Percentiles rank a stretch among this genome's conserved stretches.
Conservation (phyloP, 2,113 vertebrate species). For the Toxotes chatareus region DNA sequence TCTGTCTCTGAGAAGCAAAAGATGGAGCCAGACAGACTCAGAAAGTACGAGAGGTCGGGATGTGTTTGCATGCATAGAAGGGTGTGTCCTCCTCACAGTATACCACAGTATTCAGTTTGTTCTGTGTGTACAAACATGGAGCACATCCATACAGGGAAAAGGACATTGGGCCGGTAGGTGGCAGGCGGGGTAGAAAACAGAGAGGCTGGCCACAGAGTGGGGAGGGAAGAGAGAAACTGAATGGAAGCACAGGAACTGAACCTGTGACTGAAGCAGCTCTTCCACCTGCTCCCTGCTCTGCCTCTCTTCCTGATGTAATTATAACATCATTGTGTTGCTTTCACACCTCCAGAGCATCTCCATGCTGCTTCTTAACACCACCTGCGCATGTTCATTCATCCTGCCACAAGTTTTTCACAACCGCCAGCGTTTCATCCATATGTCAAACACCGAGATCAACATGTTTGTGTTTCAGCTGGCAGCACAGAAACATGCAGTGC, state of each 20-base stretch:
- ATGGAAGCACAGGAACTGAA: conserved; percentile 4
- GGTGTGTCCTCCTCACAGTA: conserved; percentile 48
- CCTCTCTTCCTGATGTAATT: conserved; percentile 19
- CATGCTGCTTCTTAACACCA: background rate
- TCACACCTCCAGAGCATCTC: conserved; percentile 21
- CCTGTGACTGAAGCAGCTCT: background rate
- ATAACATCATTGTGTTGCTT: conserved; percentile 16
- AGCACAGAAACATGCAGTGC: conserved; percentile 42
- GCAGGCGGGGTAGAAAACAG: background rate
- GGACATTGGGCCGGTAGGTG: conserved; percentile 8
- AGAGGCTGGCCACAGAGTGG: background rate
- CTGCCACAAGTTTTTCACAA: conserved; percentile 29
- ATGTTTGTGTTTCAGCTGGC: conserved; percentile 26
- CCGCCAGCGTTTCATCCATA: conserved; percentile 4
- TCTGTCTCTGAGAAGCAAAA: conserved; percentile 24
- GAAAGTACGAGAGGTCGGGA: background rate
- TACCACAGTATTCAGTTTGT: conserved; percentile 7
- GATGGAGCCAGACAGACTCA: conserved; percentile 31
- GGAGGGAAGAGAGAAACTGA: conserved; percentile 29
- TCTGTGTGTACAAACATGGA: conserved; percentile 30
- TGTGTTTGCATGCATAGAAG: conserved; percentile 53
- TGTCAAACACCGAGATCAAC: conserved; percentile 30
- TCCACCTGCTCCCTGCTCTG: conserved; percentile 48
- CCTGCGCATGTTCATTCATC: conserved; percentile 28
- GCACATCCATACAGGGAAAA: conserved; percentile 1